phyloP scores from a whole-genome alignment of 2,888 invertebrate genomes.

The Pseudococcus viburni region DNA sequence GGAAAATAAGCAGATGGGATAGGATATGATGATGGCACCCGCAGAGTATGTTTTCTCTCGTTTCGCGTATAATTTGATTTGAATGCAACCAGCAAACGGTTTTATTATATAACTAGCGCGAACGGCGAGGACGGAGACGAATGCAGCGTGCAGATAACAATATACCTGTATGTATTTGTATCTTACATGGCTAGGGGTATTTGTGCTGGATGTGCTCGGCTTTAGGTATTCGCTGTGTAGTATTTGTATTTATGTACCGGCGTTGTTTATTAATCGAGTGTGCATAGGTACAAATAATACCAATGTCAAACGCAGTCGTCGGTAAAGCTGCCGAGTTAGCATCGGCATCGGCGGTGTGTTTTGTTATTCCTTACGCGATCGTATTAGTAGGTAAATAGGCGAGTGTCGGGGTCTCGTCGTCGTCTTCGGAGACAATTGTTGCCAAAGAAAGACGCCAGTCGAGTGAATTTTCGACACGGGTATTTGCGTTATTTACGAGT shows the following conservation, averaged over 20 bases:
- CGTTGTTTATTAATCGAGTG: conserved; percentile 19
- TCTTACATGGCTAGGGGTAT: conserved; percentile 1
- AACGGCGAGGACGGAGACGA: neutral
- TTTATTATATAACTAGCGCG: neutral
- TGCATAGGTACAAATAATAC: conserved; percentile 21
- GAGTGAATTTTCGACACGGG: neutral
- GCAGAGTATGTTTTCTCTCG: conserved; percentile 42
- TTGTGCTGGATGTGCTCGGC: neutral
- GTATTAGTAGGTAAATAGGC: conserved; percentile 29
- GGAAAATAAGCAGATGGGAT: conserved; percentile 46
- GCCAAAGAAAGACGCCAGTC: neutral
- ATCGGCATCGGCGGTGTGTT: neutral
- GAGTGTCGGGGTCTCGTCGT: neutral
- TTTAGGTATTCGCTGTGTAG: neutral
- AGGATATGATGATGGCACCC: conserved; percentile 40
- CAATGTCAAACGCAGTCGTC: neutral
- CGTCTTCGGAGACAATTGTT: neutral
- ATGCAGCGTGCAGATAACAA: conserved; percentile 23
- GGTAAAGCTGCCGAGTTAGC: neutral
- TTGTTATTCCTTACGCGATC: conserved; percentile 29
- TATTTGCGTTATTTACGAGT: neutral
- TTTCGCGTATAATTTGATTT: conserved; percentile 38
- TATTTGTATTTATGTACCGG: neutral
- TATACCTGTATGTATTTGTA: conserved; percentile 20
- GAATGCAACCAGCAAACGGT: conserved; percentile 38